A percentile compares a stretch with the other conserved stretches of the same genome.
Conservation (phyloP, 2,797 vertebrate genomes). For the Pristis pectinata region DNA sequence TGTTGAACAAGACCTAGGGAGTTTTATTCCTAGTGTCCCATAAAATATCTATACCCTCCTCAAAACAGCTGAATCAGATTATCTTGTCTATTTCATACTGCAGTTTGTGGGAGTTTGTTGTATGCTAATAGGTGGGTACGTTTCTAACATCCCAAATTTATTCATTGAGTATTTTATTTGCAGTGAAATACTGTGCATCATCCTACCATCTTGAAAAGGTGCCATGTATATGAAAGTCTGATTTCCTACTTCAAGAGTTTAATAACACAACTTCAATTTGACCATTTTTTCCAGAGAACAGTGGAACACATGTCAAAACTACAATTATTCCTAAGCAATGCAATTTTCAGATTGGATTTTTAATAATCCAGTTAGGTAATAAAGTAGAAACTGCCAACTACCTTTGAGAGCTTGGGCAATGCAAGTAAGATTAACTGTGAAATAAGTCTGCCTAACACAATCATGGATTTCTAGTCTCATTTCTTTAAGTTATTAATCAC, state of each 20-base stretch:
- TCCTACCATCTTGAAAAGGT: no score
- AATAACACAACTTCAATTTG: background rate
- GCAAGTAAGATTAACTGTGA: background rate
- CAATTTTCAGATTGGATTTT: background rate
- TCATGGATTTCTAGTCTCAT: background rate
- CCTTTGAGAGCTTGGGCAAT: background rate
- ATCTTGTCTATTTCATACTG: no score
- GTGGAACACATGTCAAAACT: background rate
- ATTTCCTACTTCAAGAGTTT: background rate
- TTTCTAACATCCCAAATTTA: no score
- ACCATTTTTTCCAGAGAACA: background rate
- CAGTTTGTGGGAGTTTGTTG: no score
- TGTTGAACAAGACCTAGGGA: no score
- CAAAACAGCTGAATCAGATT: no score
- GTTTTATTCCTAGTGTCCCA: no score
- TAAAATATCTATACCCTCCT: no score
- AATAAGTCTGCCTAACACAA: background rate
- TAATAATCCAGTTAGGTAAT: background rate
- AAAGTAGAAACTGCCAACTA: background rate
- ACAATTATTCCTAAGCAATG: background rate
- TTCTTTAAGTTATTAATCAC: background rate
- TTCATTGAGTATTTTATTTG: no score
- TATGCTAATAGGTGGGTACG: no score
- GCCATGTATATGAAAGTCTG: no score
- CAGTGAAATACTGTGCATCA: no score